phyloP scores from a whole-genome alignment of 2,888 invertebrate species.

The Meghimatium bilineatum region DNA sequence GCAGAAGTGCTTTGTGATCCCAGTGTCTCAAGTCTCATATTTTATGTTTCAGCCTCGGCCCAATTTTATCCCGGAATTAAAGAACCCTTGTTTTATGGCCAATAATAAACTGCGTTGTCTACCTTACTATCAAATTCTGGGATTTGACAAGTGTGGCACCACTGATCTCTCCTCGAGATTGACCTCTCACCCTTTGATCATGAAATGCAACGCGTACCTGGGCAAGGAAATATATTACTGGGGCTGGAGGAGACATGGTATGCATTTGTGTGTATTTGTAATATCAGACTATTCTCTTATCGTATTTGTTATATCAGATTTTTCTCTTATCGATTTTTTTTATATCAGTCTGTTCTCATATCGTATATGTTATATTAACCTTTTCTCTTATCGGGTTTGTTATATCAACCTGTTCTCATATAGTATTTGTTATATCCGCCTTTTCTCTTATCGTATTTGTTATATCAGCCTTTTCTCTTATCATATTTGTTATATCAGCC shows the following conservation, averaged over 20 bases:
- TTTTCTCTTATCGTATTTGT: neutral
- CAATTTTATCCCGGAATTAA: neutral
- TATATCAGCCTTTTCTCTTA: neutral
- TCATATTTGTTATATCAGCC: neutral
- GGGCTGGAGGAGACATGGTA: constrained; percentile 66
- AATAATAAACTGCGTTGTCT: constrained; percentile 51
- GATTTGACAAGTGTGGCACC: constrained; percentile 66
- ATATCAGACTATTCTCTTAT: too few relatives aligned
- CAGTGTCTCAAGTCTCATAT: neutral
- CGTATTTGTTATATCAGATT: too few relatives aligned
- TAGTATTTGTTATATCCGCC: too few relatives aligned
- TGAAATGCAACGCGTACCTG: constrained; percentile 56
- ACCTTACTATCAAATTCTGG: constrained; percentile 68
- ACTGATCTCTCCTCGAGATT: constrained; percentile 64
- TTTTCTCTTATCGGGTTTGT: neutral
- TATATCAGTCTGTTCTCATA: neutral
- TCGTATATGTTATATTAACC: neutral
- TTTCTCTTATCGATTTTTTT: neutral
- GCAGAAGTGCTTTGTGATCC: too few relatives aligned
- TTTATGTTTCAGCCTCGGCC: neutral
- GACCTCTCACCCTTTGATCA: constrained; percentile 58
- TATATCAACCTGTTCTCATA: too few relatives aligned
- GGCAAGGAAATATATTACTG: constrained; percentile 67
- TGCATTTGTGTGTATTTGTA: neutral
- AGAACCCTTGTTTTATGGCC: neutral